Base-by-base conservation (phyloP, 2,888 invertebrate genomes). In the Leptarthrus brevirostris region DNA sequence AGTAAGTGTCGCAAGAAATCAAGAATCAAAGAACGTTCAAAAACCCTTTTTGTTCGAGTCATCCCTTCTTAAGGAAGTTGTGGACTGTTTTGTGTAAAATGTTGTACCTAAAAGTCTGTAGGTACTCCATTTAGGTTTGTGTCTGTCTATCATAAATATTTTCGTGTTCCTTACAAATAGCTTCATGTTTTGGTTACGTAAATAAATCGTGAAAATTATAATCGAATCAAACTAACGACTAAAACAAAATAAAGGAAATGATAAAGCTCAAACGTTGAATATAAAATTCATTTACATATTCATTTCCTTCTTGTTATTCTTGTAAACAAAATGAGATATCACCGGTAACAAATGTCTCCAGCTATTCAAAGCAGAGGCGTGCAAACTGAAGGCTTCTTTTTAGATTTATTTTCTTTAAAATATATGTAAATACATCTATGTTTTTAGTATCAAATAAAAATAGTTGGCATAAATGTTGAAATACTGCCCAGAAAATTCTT, bases 141-240 rank as follows among this genome's bases (percentile, higher is more conserved):
- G 14, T 64, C 5, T 49, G 24, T 2, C 44, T 36, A 8, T 30
- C 12, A 64, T 64, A 64, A 44, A 24, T 64, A 47, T 34, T 61
- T 36, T 52, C 64, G 69, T 49, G 36, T 61, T 36, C 22, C 6
- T 20, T 36, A 26, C 16, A 58, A n/a, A 64, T 26, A 36, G 20
- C 54, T 69, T 72, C 69, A 73, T 73, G 71, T 71, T 74, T 73
- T 76, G 73, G 74, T 64, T 73, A 73, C 64, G 74, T 76, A 74
- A 76, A 76, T 64, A 74, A 36, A 40, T 58, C 22, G 24, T 8
- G 54, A 30, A 61, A 61, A 75, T 69, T 52, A 69, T 69, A 69
- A 69, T 69, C 18, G 52, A 52, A 69, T 69, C 69, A 34, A 6
- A 16, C 26, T 44, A 49, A 66, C 22, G 49, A 26, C 16, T 16